Conservation (phyloP, 2,888 invertebrate species). For the Parelbella ahira region DNA sequence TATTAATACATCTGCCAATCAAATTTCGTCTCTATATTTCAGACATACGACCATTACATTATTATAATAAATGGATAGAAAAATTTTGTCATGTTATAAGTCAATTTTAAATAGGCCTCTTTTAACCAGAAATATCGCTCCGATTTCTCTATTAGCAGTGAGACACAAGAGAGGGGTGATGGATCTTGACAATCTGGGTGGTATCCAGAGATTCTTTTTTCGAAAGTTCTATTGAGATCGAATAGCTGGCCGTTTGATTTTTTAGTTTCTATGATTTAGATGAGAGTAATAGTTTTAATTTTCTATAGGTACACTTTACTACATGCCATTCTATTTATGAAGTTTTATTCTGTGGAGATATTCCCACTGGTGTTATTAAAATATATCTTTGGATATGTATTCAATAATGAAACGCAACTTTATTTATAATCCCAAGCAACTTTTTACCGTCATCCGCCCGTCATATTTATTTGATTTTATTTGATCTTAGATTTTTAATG, state of each 20-base stretch:
- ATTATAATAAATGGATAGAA: no score
- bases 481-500: no score
- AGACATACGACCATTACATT: background rate
- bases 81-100: background rate
- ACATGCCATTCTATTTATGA: no score
- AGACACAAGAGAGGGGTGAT: background rate
- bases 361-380: no score
- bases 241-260: slow-evolving; percentile 26
- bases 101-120: slow-evolving; percentile 20
- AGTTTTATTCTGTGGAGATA: no score
- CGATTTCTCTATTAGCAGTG: slow-evolving; percentile 1
- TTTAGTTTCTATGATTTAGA: slow-evolving; percentile 2
- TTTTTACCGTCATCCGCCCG: no score
- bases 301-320: no score
- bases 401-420: no score
- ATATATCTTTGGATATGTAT: no score
- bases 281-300: no score
- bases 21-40: background rate
- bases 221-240: slow-evolving; percentile 34
- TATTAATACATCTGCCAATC: background rate
- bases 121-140: slow-evolving; percentile 2
- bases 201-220: slow-evolving; percentile 37
- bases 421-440: no score
- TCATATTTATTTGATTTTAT: no score
- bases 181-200: slow-evolving; percentile 2